These are phyloP conservation scores for Sapayoa aenigma DNA, from an alignment of 2,113 vertebrate genomes.

Conservation along the genomic window DNA sequence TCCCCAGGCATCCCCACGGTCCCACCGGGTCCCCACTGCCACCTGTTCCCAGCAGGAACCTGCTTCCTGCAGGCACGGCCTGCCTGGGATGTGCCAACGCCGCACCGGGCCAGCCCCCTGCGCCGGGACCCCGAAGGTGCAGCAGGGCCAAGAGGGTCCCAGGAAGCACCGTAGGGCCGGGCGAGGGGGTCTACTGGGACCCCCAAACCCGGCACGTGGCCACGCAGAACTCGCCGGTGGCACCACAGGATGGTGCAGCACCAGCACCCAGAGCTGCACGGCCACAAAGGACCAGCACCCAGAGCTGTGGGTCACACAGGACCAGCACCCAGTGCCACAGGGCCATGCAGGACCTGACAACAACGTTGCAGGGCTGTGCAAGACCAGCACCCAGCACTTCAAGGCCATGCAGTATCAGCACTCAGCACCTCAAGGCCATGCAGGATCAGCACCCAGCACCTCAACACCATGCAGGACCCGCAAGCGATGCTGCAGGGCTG, in stretches of 20 bases:
- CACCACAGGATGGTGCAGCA: background rate
- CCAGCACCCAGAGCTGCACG: background rate
- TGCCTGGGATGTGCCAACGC: accelerated
- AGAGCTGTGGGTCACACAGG: background rate
- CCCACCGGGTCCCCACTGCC: background rate
- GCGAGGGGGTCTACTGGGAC: accelerated
- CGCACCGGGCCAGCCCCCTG: background rate
- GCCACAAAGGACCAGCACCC: background rate
- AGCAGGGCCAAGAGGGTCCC: background rate
- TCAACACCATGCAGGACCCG: background rate
- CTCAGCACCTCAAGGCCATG: accelerated
- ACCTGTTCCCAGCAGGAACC: background rate
- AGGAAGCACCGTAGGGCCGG: background rate
- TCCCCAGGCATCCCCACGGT: background rate
- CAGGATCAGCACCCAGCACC: background rate
- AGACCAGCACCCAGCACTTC: background rate
- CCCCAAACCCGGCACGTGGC: background rate
- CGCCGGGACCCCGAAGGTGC: background rate
- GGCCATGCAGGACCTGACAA: background rate
- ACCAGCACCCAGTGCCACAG: background rate
- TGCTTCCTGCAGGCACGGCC: background rate
- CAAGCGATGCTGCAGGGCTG: background rate
- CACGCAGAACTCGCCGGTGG: background rate
- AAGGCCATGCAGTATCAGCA: background rate
- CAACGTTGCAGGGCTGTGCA: background rate